Percentiles rank a stretch among this genome's conserved stretches.
Conservation (phyloP, 2,797 vertebrate genomes). For the Momotus momota region DNA sequence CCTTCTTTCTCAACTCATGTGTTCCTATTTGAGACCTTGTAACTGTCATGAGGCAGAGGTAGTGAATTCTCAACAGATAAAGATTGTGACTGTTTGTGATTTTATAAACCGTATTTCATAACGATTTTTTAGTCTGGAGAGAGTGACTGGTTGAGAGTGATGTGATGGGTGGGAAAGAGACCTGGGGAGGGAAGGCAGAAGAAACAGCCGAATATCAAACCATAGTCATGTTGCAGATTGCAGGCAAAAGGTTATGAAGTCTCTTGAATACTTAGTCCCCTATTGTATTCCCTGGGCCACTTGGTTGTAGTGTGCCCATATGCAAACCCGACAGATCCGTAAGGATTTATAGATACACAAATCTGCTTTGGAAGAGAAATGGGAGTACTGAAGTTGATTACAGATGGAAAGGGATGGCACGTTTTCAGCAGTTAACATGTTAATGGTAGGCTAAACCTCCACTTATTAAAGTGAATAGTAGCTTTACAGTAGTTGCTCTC, state of each 20-base stretch:
- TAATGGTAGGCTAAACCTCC: not conserved
- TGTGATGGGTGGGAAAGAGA: not conserved
- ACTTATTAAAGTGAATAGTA: not conserved
- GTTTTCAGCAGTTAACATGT: not conserved
- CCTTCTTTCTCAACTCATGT: not conserved
- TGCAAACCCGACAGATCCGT: not conserved
- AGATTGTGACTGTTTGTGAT: not conserved
- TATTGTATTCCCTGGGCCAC: not conserved
- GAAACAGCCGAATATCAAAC: not conserved
- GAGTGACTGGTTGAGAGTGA: not conserved
- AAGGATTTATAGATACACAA: not conserved
- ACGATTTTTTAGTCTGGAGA: not conserved
- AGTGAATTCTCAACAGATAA: not conserved
- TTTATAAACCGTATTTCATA: not conserved
- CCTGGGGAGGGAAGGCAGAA: not conserved
- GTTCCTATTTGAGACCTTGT: not conserved
- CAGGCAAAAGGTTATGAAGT: not conserved
- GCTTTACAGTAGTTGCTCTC: not conserved
- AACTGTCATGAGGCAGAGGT: not conserved
- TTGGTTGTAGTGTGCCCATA: too few relatives aligned
- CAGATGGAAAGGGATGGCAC: not conserved
- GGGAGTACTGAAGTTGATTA: not conserved
- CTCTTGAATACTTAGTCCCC: not conserved
- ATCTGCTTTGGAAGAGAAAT: not conserved
- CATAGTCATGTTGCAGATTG: accelerated